Conservation (phyloP, 2,113 vertebrate species). For the Peucedramus taeniatus region DNA sequence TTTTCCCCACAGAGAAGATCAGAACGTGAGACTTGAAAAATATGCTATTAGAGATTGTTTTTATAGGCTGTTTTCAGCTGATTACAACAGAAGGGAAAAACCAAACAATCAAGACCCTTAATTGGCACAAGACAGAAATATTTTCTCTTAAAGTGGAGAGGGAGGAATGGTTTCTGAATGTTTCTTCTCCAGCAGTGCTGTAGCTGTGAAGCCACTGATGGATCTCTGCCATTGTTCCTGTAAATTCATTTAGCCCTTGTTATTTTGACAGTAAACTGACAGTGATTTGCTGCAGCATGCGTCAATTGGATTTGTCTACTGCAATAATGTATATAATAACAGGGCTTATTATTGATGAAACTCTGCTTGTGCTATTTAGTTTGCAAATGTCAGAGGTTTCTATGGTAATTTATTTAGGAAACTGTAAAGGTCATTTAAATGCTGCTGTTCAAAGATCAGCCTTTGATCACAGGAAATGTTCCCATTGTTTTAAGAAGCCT, state of each 20-base stretch:
- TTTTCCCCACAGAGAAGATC: not conserved
- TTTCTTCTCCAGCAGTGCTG: not conserved
- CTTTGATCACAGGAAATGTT: conserved; percentile 30
- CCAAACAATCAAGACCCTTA: not conserved
- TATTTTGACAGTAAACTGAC: conserved; percentile 71
- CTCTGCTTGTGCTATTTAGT: conserved; percentile 68
- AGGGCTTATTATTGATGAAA: conserved; percentile 74
- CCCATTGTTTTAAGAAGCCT: not conserved
- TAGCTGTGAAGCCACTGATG: conserved; percentile 42
- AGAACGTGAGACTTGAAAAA: not conserved
- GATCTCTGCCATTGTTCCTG: conserved; percentile 48
- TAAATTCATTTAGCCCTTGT: conserved; percentile 68
- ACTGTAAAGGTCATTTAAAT: conserved; percentile 73
- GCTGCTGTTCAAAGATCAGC: conserved; percentile 65
- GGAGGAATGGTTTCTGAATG: not conserved
- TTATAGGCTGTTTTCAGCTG: not conserved
- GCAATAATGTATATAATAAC: conserved; percentile 71
- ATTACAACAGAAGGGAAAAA: not conserved
- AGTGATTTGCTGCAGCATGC: conserved; percentile 64
- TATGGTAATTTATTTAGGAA: conserved; percentile 74
- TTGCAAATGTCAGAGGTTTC: conserved; percentile 79
- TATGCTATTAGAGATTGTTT: not conserved
- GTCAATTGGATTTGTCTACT: conserved; percentile 71
- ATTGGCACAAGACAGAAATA: not conserved
- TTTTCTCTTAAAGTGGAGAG: not conserved